Base-by-base conservation (phyloP, 1,140 invertebrate species). In the Lepidostoma basale region DNA sequence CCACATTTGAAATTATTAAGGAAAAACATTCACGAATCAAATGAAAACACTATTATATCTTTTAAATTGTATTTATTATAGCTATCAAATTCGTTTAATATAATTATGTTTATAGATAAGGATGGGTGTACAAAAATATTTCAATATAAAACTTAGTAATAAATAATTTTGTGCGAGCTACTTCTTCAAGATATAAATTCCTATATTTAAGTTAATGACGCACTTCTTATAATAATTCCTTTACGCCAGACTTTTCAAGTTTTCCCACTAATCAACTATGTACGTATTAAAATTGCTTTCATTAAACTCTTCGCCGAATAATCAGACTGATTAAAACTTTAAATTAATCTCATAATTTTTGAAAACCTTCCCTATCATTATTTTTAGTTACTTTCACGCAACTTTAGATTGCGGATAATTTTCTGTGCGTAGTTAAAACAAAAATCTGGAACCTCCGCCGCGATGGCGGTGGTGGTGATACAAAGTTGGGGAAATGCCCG, bases 301-400 rank as follows among this genome's bases (percentile, higher is more conserved):
- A 40, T 40, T 40, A 40, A 40, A 40, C 39, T 18, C 39, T 40
- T 40, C 39, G 18, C 39, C 39, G 14, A 40, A 40, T 40, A 40
- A 40, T 40, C 39, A 40, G 45, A 18, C 45, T 49, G 45, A 25
- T 25, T 12, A 49, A 25, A 49, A 25, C 45, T 49, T 49, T 49
- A 40, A 40, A 40, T 40, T 40, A 18, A 40, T 14, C 45, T 49
- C 23, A 20, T 25, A n/a, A n/a, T n/a, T n/a, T n/a, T n/a, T 16
- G 25, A 16, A 16, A 56, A 36, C n/a, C n/a, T 56, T 56, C 36
- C 2, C 23, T 25, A 16, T 45, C 30, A 22, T 23, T 23, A 22
- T 39, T 39, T 36, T 49, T 49, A 10, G 14, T 36, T 12, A 9
- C 22, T 36, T n/a, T 36, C 14, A 12, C 33, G 2, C 10, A 49